phyloP scores from a whole-genome alignment of 2,888 invertebrate species.

The Dasypogon diadema region DNA sequence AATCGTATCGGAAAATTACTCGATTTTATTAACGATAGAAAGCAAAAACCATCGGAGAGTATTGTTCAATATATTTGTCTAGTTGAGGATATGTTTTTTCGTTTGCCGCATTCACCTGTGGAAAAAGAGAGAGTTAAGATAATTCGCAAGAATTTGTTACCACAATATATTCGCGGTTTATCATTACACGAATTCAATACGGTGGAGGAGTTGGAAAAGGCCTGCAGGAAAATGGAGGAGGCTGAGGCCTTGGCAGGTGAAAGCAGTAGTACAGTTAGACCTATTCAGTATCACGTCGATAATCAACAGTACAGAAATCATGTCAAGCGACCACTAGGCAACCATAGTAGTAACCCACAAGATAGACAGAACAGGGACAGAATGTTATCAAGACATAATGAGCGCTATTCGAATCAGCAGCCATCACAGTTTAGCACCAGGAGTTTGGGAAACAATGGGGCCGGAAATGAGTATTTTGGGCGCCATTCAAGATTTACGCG shows the following conservation, averaged over 20 bases:
- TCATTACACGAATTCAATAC: not conserved
- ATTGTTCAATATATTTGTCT: not conserved
- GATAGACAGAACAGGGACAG: no score
- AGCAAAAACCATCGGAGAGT: not conserved
- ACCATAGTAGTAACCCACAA: no score
- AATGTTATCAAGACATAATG: no score
- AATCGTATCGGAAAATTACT: not conserved
- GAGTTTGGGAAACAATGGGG: no score
- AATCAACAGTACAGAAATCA: no score
- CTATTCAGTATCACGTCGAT: not conserved
- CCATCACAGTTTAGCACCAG: no score
- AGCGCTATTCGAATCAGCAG: no score
- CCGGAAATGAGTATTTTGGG: no score
- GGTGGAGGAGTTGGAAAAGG: not conserved
- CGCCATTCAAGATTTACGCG: no score
- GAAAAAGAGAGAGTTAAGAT: not conserved
- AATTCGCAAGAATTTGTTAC: not conserved
- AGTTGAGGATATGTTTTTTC: not conserved
- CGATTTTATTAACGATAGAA: not conserved
- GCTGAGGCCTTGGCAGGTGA: not conserved
- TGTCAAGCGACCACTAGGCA: no score
- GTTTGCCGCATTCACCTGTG: not conserved
- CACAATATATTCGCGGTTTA: not conserved
- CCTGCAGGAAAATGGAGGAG: not conserved
- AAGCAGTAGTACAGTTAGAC: not conserved